These are phyloP conservation scores for Stichopus horrens DNA, from an alignment of 53 echinoderm and acorn worm genomes.

Conservation along the genomic window DNA sequence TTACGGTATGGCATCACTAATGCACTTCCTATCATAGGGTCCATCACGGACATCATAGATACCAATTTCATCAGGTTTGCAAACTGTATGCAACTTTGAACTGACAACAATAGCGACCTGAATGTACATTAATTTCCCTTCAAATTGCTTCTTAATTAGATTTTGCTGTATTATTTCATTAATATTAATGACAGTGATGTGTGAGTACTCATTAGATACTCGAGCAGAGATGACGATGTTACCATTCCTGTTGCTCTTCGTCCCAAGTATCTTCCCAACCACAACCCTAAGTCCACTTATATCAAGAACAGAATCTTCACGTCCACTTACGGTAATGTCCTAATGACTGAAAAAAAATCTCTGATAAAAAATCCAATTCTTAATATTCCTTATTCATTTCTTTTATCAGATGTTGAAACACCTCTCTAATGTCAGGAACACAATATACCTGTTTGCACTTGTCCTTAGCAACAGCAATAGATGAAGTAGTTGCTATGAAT, in stretches of 20 bases:
- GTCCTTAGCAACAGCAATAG: not conserved
- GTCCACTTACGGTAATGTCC: not conserved
- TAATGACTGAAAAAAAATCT: not conserved
- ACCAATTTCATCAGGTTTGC: too few relatives aligned
- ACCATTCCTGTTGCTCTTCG: not conserved
- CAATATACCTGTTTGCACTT: not conserved
- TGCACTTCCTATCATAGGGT: too few relatives aligned
- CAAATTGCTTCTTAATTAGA: not conserved
- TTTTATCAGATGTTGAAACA: not conserved
- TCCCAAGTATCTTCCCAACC: not conserved
- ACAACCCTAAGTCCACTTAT: not conserved
- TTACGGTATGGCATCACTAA: too few relatives aligned
- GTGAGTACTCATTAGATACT: not conserved
- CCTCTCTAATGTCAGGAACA: not conserved
- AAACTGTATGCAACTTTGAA: too few relatives aligned
- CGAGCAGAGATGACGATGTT: not conserved
- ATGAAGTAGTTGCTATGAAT: not conserved
- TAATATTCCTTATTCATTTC: conserved; percentile 2
- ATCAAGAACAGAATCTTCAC: not conserved
- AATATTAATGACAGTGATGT: not conserved
- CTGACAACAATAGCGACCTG: too few relatives aligned
- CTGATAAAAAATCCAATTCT: not conserved
- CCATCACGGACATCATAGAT: too few relatives aligned
- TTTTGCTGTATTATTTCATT: not conserved
- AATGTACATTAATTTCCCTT: too few relatives aligned